Percentiles rank a stretch among this genome's conserved stretches.
Conservation (phyloP, 2,888 invertebrate species). For the Drosophila infuscata region DNA sequence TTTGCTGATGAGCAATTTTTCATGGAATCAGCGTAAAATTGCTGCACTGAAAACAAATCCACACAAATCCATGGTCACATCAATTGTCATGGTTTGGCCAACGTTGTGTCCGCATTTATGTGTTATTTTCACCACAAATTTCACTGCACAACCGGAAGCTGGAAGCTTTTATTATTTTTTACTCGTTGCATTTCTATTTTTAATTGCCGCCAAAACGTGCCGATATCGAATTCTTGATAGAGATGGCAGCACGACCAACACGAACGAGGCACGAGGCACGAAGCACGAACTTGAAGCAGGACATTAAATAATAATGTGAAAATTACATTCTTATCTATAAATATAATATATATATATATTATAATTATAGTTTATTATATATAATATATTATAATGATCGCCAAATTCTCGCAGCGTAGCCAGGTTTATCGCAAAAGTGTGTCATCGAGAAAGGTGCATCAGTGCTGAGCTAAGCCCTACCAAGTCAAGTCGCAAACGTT, state of each 20-base stretch:
- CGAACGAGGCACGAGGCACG: neutral
- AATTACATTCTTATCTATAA: too few relatives aligned
- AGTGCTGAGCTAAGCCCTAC: conserved; percentile 51
- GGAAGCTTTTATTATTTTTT: neutral
- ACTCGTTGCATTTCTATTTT: conserved; percentile 1
- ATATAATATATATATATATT: neutral
- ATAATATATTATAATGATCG: neutral
- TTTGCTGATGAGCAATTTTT: conserved; percentile 53
- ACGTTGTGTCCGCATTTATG: conserved; percentile 18
- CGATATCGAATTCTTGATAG: conserved; percentile 6
- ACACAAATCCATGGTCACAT: neutral
- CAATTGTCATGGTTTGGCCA: neutral
- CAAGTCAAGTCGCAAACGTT: neutral
- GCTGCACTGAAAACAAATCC: conserved; percentile 59
- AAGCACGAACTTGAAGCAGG: neutral
- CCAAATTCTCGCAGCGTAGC: conserved; percentile 50
- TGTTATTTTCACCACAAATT: conserved; percentile 11
- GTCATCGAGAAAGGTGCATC: conserved; percentile 37
- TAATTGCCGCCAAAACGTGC: conserved; percentile 11
- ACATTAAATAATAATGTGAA: neutral
- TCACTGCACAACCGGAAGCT: conserved; percentile 38
- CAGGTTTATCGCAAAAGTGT: conserved; percentile 35
- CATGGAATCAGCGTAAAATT: conserved; percentile 68
- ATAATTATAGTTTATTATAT: neutral
- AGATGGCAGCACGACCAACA: conserved; percentile 4